Evolutionary conservation across 1,140 invertebrate species (phyloP).

Genomic region (Meloidogyne exigua): DNA sequence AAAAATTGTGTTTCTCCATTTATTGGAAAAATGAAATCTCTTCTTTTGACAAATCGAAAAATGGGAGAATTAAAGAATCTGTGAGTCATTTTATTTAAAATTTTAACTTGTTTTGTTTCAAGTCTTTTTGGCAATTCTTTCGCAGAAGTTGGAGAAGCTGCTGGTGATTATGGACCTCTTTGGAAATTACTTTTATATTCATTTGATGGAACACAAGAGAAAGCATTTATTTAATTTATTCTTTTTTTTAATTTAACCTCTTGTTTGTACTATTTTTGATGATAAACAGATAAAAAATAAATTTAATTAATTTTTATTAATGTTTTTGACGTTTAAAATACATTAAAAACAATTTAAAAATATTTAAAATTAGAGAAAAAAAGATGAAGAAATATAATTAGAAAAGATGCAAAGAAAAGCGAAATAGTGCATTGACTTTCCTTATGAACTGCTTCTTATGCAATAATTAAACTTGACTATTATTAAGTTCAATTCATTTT

Average conservation of each 20-base stretch:
- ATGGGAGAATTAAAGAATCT: not conserved
- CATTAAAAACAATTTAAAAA: too few species aligned
- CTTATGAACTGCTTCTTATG: too few species aligned
- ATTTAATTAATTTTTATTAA: too few species aligned
- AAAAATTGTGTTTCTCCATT: not conserved
- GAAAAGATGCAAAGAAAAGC: too few species aligned
- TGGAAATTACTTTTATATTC: conserved; percentile 19
- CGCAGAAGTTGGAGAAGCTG: conserved; percentile 14
- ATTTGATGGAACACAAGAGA: not conserved
- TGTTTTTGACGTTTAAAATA: too few species aligned
- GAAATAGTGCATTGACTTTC: too few species aligned
- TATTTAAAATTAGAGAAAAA: too few species aligned
- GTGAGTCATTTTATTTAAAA: not conserved
- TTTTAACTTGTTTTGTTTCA: not conserved
- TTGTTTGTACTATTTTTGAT: too few species aligned
- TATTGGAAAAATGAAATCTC: conserved; percentile 3
- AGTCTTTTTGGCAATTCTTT: conserved; percentile 14
- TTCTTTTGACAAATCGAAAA: conserved; percentile 2
- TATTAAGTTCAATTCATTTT: too few species aligned
- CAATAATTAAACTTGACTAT: too few species aligned
- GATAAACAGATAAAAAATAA: too few species aligned
- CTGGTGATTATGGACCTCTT: conserved; percentile 14
- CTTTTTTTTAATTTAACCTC: not conserved
- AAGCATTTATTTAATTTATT: not conserved
- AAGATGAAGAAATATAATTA: too few species aligned